Percentiles rank a stretch among this genome's conserved stretches.
Conservation (phyloP, 2,797 vertebrate species). For the Cygnus olor region DNA sequence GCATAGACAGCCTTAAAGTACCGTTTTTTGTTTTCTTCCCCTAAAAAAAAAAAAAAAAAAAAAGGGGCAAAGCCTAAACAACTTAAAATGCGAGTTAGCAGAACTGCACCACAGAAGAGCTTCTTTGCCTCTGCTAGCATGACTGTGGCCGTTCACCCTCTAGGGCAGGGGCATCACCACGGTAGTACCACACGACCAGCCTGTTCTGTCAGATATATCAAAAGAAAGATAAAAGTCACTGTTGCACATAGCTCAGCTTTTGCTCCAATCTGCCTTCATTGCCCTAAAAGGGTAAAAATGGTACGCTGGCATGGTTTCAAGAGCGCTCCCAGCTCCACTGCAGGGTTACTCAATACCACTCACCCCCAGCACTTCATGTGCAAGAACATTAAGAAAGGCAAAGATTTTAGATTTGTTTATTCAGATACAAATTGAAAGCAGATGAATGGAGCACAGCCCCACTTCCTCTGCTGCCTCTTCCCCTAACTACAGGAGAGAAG, state of each 20-base stretch:
- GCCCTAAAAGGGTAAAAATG: not conserved
- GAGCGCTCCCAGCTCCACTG: fast-evolving
- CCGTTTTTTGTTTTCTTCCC: not conserved
- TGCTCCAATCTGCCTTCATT: not conserved
- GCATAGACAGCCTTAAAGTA: too few relatives aligned
- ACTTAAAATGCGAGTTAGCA: not conserved
- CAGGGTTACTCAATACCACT: not conserved
- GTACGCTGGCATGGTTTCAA: fast-evolving
- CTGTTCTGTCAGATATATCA: fast-evolving
- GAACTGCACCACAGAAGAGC: too few relatives aligned
- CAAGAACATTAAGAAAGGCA: not conserved
- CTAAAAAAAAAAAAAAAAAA: too few relatives aligned
- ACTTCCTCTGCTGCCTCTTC: slow-evolving; percentile 65
- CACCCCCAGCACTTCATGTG: fast-evolving
- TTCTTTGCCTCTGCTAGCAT: not conserved
- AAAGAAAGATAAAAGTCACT: not conserved
- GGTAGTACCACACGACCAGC: not conserved
- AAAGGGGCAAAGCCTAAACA: too few relatives aligned
- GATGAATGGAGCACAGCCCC: slow-evolving; percentile 68
- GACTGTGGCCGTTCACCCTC: not conserved
- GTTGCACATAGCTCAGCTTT: not conserved
- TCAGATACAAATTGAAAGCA: slow-evolving; percentile 77
- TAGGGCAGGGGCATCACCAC: not conserved
- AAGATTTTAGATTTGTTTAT: slow-evolving; percentile 69
- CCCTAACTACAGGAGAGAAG: slow-evolving; percentile 27